These are phyloP conservation scores for Climacteris rufus DNA, from an alignment of 2,113 vertebrate genomes.

Conservation along the genomic window DNA sequence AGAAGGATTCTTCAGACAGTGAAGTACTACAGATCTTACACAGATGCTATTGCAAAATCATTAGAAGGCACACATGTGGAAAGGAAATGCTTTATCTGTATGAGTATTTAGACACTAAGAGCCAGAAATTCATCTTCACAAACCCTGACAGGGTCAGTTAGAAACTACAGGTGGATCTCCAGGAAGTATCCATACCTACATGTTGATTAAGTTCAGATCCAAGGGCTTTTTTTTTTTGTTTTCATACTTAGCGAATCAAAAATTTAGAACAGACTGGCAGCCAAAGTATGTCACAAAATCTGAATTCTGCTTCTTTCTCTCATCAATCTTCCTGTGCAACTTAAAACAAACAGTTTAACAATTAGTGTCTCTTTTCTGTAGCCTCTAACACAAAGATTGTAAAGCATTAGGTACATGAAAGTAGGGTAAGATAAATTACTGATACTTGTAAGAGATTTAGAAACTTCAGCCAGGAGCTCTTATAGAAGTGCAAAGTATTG, in stretches of 20 bases:
- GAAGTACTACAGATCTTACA: background rate
- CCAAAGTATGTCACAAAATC: background rate
- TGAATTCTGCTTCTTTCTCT: background rate
- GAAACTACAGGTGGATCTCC: background rate
- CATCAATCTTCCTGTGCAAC: background rate
- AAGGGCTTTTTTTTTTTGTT: background rate
- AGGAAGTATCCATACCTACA: background rate
- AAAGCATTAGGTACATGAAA: background rate
- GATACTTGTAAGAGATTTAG: background rate
- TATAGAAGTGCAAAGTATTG: background rate
- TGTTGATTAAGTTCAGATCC: background rate
- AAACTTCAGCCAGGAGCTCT: background rate
- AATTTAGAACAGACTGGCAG: background rate
- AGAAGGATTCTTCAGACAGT: constrained; percentile 9
- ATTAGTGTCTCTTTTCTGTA: background rate
- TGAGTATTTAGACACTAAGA: background rate
- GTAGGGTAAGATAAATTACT: background rate
- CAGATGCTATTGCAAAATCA: background rate
- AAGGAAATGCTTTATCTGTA: background rate
- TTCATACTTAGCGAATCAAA: background rate
- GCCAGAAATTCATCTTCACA: background rate
- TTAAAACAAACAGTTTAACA: background rate
- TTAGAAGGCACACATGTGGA: background rate
- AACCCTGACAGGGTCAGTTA: background rate
- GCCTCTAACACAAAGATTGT: background rate